Evolutionary conservation across 2,888 invertebrate genomes (phyloP).

Genomic region (Creontiades dilutus): DNA sequence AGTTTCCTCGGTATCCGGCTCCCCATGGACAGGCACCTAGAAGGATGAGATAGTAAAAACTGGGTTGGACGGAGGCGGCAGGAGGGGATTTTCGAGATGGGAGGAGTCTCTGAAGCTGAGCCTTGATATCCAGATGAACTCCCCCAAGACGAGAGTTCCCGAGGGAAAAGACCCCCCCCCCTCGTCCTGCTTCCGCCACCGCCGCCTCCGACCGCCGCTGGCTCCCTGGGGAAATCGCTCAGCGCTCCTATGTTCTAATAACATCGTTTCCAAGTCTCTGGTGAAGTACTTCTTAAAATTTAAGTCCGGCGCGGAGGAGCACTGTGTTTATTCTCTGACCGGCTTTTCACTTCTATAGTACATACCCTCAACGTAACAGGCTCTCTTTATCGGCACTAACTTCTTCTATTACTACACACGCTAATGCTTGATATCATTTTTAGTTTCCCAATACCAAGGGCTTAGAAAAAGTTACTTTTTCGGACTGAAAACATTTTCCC

Average conservation of each 20-base stretch:
- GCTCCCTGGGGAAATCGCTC: constrained; percentile 48
- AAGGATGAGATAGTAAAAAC: constrained; percentile 45
- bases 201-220: not conserved
- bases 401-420: too few relatives aligned
- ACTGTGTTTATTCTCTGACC: constrained; percentile 47
- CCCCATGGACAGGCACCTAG: constrained; percentile 32
- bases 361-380: not conserved
- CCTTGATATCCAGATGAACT: constrained; percentile 55
- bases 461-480: too few relatives aligned
- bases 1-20: not conserved
- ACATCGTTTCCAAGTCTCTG: constrained; percentile 55
- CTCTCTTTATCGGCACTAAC: too few relatives aligned
- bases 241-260: constrained; percentile 55
- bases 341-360: constrained; percentile 3
- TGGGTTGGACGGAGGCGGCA: not conserved
- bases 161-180: constrained; percentile 1
- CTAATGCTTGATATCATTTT: too few relatives aligned
- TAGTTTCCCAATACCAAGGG: too few relatives aligned
- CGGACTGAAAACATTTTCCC: too few relatives aligned
- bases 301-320: constrained; percentile 43
- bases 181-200: not conserved
- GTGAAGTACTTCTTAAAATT: constrained; percentile 55
- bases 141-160: constrained; percentile 23
- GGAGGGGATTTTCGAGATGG: constrained; percentile 31
- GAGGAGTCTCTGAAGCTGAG: constrained; percentile 46